phyloP scores from a whole-genome alignment of 2,113 vertebrate genomes.

The Saimiri boliviensis region DNA sequence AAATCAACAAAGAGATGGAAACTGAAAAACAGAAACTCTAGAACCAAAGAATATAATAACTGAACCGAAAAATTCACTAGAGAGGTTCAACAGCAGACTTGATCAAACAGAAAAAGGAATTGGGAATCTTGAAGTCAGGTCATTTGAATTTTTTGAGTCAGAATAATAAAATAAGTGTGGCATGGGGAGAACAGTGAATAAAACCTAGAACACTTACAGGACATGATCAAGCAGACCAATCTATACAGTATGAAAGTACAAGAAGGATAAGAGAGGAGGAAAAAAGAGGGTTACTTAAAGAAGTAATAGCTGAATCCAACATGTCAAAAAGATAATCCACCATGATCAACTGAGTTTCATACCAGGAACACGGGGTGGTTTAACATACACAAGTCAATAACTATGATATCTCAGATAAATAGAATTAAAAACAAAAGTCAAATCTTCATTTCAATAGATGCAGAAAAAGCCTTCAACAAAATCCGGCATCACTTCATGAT shows the following conservation, averaged over 20 bases:
- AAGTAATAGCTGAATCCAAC: background rate
- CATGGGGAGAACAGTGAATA: background rate
- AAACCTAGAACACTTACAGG: too few relatives aligned
- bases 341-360: too few relatives aligned
- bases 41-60: background rate
- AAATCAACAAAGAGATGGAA: background rate
- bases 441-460: too few relatives aligned
- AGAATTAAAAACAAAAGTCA: too few relatives aligned
- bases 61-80: background rate
- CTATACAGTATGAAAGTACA: background rate
- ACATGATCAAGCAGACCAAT: background rate
- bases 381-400: too few relatives aligned
- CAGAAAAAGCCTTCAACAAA: too few relatives aligned
- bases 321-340: too few relatives aligned
- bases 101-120: background rate
- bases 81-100: background rate
- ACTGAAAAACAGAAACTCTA: background rate
- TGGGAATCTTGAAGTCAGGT: background rate
- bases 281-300: background rate
- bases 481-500: too few relatives aligned
- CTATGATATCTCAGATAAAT: too few relatives aligned
- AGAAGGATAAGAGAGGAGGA: background rate
- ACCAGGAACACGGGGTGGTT: too few relatives aligned
- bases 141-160: background rate
- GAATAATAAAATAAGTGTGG: background rate